phyloP scores from a whole-genome alignment of 2,113 vertebrate genomes.

The Hippocampus barbouri region DNA sequence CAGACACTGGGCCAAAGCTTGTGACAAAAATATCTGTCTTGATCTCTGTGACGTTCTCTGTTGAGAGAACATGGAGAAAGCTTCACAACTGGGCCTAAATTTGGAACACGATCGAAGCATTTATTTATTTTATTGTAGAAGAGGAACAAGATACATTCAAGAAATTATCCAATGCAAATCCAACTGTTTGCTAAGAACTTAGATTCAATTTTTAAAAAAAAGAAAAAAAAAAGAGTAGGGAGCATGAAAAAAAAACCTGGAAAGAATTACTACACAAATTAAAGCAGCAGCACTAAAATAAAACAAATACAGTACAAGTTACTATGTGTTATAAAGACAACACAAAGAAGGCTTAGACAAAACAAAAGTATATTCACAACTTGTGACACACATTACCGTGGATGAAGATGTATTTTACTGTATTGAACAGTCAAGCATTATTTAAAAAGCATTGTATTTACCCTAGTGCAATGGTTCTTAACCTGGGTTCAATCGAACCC shows the following conservation, averaged over 20 bases:
- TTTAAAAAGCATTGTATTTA: neutral
- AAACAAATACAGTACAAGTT: neutral
- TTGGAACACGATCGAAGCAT: neutral
- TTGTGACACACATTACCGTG: too few relatives aligned
- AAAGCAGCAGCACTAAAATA: neutral
- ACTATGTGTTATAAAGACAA: neutral
- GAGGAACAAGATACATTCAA: neutral
- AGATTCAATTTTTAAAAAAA: neutral
- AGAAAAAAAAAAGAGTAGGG: neutral
- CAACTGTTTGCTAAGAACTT: too few relatives aligned
- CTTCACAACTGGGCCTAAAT: neutral
- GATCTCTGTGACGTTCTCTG: constrained; percentile 71
- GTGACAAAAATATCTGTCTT: constrained; percentile 70
- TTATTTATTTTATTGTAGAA: neutral
- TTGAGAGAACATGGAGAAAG: constrained; percentile 20
- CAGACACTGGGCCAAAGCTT: constrained; percentile 71
- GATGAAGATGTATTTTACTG: too few relatives aligned
- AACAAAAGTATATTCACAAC: neutral
- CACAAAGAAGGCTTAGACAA: neutral
- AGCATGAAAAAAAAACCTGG: neutral
- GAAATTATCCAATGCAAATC: neutral
- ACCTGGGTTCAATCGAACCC: too few relatives aligned
- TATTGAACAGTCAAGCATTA: neutral
- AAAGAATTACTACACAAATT: neutral
- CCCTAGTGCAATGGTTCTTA: too few relatives aligned